Evolutionary conservation across 2,113 vertebrate genomes (phyloP).

Genomic region (Copsychus sechellarum): DNA sequence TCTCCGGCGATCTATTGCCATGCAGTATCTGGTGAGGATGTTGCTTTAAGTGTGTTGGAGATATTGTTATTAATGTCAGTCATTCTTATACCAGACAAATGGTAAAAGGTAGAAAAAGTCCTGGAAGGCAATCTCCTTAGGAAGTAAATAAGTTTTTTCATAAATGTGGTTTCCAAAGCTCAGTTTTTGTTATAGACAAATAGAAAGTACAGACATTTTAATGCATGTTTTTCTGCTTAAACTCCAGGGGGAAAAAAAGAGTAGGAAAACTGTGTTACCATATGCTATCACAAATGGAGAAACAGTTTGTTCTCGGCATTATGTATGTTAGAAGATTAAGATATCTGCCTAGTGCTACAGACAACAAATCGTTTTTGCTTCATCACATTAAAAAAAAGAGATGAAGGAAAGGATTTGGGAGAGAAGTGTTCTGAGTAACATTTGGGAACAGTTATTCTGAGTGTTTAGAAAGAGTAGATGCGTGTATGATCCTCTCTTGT

Average conservation of each 20-base stretch:
- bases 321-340: constrained; percentile 51
- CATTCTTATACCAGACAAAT: background rate
- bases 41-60: background rate
- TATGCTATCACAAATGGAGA: constrained; percentile 63
- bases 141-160: background rate
- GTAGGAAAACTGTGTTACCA: constrained; percentile 44
- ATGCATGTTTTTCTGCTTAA: constrained; percentile 6
- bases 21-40: constrained; percentile 92
- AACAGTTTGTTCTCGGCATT: constrained; percentile 59
- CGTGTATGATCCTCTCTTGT: background rate
- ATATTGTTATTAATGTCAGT: background rate
- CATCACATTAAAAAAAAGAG: background rate
- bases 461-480: constrained; percentile 9
- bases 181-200: background rate
- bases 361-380: constrained; percentile 38
- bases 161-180: background rate
- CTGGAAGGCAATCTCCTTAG: background rate
- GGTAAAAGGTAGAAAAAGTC: background rate
- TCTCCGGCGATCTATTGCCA: constrained; percentile 92
- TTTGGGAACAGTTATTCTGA: background rate
- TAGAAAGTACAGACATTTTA: constrained; percentile 8
- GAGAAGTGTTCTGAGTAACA: constrained; percentile 9
- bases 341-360: constrained; percentile 47
- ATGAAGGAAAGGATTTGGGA: constrained; percentile 6
- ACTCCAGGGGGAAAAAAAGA: background rate